Evolutionary conservation across 2,888 invertebrate genomes (phyloP), one percentile per base, ranked within the genome.

Genomic region (Philonicus albiceps): DNA sequence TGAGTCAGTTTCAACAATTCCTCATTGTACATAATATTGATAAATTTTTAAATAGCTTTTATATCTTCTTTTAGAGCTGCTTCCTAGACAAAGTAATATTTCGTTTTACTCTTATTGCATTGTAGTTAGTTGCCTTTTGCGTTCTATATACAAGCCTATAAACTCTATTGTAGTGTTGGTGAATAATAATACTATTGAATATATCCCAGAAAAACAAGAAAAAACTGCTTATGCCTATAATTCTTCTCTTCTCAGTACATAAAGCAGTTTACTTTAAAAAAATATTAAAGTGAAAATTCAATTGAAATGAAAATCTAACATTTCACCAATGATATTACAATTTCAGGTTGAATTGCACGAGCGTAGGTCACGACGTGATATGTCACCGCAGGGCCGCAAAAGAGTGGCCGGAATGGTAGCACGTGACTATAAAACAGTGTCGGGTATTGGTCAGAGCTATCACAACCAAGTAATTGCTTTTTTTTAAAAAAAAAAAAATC

Each of bases 351-450:
- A 95, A 90, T 92, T 93, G 90, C 94, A 95, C 89, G 95, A 95
- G 89, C 94, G 96, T 91, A 94, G 95, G 90, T 97, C 96, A 89
- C 94, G 97, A 90, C 95, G 97, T 90, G 97, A 97, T 91, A 96
- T 96, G 95, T 97, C 97, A 87, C 96, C 96, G 83, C 95, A 96
- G 89, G 95, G 95, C 89, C 94, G 96, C 89, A 95, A 95, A 90
- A 93, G 95, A 89, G 94, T 95, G 86, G 94, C 95, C 88, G 94
- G 95, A 89, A 94, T 95, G 94, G 93, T 93, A 90, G 93, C 95
- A 92, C 94, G 95, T 89, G 93, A 93, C 90, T 93, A 92, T 90
- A 91, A 92, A 90, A 92, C 92, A 86, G 91, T 92, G 90, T 92
- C 92, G 90, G 93, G 93, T 90, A 92, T 92, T 90, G 92, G 92